phyloP scores from a whole-genome alignment of 1,140 invertebrate species.

The Achroia grisella region DNA sequence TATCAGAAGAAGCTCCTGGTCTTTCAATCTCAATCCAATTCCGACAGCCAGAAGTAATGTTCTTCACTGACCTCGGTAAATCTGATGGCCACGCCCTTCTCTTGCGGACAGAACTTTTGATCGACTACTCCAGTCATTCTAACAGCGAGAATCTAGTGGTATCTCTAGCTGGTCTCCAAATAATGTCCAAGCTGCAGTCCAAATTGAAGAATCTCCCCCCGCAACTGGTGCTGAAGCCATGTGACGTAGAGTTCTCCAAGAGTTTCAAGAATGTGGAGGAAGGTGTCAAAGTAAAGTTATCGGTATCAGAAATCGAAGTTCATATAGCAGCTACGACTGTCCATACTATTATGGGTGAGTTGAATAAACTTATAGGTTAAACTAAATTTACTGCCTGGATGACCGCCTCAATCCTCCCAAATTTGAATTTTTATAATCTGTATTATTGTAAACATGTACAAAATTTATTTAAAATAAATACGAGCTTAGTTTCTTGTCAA shows the following conservation, averaged over 20 bases:
- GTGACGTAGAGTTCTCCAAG: constrained; percentile 82
- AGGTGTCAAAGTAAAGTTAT: constrained; percentile 75
- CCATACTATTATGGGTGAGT: constrained; percentile 76
- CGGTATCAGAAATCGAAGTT: constrained; percentile 80
- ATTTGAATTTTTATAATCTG: too few species aligned
- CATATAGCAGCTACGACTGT: constrained; percentile 84
- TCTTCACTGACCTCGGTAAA: constrained; percentile 81
- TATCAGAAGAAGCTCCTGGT: constrained; percentile 66
- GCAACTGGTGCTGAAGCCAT: constrained; percentile 78
- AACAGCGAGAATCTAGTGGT: constrained; percentile 79
- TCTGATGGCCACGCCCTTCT: constrained; percentile 83
- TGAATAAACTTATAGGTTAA: too few species aligned
- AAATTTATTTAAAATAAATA: too few species aligned
- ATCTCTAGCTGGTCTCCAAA: constrained; percentile 79
- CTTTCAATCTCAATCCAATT: constrained; percentile 81
- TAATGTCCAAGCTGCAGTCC: constrained; percentile 75
- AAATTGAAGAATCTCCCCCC: constrained; percentile 70
- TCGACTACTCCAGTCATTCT: constrained; percentile 82
- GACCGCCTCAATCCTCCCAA: too few species aligned
- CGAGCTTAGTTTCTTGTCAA: too few species aligned
- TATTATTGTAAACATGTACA: too few species aligned
- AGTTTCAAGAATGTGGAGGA: constrained; percentile 77
- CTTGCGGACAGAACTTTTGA: constrained; percentile 81
- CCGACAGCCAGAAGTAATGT: constrained; percentile 85
- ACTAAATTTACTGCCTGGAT: too few species aligned